Evolutionary conservation across 2,888 invertebrate genomes (phyloP), one percentile per base, ranked within the genome.

Genomic region (Rhamnusium bicolor): DNA sequence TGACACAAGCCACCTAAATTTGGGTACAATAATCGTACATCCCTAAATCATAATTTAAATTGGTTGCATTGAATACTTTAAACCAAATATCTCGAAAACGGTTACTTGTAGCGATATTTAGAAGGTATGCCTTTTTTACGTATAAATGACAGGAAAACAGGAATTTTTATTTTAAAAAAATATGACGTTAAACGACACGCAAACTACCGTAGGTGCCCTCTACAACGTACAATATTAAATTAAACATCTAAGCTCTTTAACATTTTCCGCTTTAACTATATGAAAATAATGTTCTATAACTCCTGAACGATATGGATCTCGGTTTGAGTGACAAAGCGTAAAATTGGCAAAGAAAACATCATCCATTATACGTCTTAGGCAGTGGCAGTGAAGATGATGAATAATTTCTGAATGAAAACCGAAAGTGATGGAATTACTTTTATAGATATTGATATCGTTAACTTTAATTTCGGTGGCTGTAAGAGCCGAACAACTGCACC

Each of bases 361-460:
- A 75, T 75, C 74, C 62, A 69, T 75, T 72, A 75, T 32, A 40
- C 54, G 32, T 40, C 61, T 18, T 16, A 60, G 60, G 16, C 46
- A 62, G 53, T 72, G 66, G 73, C 73, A 70, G 71, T 71, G 72
- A 70, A 29, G 63, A 75, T 69, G 79, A 82, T 81, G 79, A 83
- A 83, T 82, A 83, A 83, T 83, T 81, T 74, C 72, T 24, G 24
- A 71, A 66, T 67, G 72, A 78, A 82, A 83, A 83, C 79, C 77
- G 84, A 86, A 85, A 86, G 86, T 86, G 86, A 85, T 81, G 84
- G 84, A 85, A 85, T 84, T 82, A 85, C 85, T 85, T 85, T 85
- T 84, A 85, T 82, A 84, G 85, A 86, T 85, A 85, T 85, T 85
- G 84, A 87, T 86, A 85, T 85, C 83, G 85, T 85, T 86, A 86